These are phyloP conservation scores for Phodopus roborovskii DNA, from an alignment of 2,113 vertebrate species.

Conservation along the genomic window DNA sequence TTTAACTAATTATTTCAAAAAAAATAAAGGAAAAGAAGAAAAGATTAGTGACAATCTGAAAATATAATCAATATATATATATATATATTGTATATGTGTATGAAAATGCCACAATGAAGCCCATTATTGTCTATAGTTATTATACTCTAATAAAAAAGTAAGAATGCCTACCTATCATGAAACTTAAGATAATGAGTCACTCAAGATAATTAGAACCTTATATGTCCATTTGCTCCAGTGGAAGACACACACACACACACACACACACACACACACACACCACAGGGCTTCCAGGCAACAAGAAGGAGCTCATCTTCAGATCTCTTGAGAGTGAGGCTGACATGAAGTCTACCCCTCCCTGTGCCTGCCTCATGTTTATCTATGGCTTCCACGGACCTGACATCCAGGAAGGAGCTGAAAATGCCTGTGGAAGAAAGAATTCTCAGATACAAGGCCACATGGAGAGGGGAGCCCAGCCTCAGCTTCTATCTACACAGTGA, in stretches of 20 bases:
- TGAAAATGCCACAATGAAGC: background rate
- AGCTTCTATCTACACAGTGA: background rate
- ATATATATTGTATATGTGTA: background rate
- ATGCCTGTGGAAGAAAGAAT: background rate
- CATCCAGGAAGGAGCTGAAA: background rate
- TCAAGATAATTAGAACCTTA: background rate
- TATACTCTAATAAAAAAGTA: background rate
- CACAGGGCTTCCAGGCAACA: background rate
- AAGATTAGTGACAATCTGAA: background rate
- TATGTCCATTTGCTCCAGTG: background rate
- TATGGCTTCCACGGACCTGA: background rate
- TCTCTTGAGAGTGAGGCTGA: background rate
- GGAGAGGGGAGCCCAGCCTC: background rate
- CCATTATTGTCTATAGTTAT: background rate
- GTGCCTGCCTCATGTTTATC: background rate
- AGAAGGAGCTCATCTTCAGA: background rate
- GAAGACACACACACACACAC: background rate
- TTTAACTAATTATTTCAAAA: background rate
- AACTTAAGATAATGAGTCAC: background rate
- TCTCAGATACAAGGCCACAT: background rate
- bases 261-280: background rate
- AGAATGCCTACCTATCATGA: background rate
- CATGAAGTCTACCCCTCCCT: background rate
- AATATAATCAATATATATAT: background rate
- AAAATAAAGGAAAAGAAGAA: background rate